phyloP scores from a whole-genome alignment of 2,113 vertebrate genomes.

The Petroica traversi region DNA sequence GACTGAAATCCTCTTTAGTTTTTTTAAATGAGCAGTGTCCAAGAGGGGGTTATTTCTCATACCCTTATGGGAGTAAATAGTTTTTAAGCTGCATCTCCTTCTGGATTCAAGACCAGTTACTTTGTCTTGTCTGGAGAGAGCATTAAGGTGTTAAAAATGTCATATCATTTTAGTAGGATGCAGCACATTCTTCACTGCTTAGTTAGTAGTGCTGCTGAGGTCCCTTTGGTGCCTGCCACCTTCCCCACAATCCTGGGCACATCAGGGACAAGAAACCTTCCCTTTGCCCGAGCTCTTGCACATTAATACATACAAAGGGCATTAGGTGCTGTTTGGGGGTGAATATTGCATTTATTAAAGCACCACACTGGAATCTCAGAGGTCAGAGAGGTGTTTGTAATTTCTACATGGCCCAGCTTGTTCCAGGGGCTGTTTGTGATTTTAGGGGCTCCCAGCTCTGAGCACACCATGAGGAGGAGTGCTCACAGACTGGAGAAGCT shows the following conservation, averaged over 20 bases:
- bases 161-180: neutral
- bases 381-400: neutral
- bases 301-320: neutral
- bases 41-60: neutral
- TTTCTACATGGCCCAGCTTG: neutral
- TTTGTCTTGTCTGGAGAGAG: neutral
- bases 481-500: rapidly evolving
- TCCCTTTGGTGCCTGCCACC: neutral
- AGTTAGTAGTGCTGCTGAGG: neutral
- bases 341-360: neutral
- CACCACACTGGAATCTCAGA: neutral
- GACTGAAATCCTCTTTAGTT: neutral
- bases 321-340: neutral
- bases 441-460: neutral
- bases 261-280: neutral
- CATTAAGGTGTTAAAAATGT: neutral
- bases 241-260: neutral
- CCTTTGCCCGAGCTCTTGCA: neutral
- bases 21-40: neutral
- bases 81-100: neutral
- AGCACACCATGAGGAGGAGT: neutral
- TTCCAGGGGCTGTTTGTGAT: neutral
- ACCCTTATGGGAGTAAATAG: neutral
- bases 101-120: neutral
- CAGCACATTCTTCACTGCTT: neutral